These are phyloP conservation scores for Palythoa grandiflora DNA, from an alignment of 92 coral and sea anemone genomes.

Conservation along the genomic window DNA sequence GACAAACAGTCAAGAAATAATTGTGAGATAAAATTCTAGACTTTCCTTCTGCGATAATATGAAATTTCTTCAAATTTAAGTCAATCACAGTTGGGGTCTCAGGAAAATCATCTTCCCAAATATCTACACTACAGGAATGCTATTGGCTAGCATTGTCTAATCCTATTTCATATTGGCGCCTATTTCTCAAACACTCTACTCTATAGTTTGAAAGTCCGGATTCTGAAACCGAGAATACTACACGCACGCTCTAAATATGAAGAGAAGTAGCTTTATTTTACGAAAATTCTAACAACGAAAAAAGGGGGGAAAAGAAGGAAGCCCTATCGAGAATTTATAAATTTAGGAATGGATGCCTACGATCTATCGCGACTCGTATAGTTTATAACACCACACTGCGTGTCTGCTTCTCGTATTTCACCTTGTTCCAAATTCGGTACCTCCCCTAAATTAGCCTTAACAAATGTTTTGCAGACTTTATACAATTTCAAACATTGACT, in stretches of 20 bases:
- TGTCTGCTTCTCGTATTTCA: constrained; percentile 33
- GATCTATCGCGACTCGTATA: neutral
- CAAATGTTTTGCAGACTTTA: neutral
- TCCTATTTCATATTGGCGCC: neutral
- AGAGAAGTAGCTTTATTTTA: neutral
- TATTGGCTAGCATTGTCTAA: neutral
- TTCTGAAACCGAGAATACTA: neutral
- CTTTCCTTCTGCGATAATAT: too few species aligned
- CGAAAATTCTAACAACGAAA: neutral
- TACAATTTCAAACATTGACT: neutral
- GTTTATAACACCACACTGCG: neutral
- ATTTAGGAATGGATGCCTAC: neutral
- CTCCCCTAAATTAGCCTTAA: constrained; percentile 19
- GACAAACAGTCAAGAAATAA: too few species aligned
- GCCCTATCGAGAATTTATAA: neutral
- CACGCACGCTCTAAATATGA: neutral
- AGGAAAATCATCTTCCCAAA: constrained; percentile 23
- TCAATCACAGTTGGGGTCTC: neutral
- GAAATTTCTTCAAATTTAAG: too few species aligned
- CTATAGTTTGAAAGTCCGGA: neutral
- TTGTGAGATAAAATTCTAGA: too few species aligned
- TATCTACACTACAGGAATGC: constrained; percentile 3
- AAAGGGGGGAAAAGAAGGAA: neutral
- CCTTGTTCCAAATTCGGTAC: neutral
- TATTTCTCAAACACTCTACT: neutral